Evolutionary conservation across 2,797 vertebrate species (phyloP).

Genomic region (Cossypha dichroa): DNA sequence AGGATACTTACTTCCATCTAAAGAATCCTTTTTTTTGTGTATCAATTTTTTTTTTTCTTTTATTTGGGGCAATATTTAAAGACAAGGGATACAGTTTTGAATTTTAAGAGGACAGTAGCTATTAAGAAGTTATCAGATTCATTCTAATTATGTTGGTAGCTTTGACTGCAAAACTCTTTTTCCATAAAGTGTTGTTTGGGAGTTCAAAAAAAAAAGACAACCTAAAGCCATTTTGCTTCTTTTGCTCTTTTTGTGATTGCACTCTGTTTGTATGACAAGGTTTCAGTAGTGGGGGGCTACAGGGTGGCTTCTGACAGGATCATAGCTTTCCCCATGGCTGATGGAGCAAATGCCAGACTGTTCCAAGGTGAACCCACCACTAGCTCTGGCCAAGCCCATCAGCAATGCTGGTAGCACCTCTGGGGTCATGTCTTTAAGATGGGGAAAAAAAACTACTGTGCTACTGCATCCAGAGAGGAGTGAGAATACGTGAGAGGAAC

Average conservation of each 20-base stretch:
- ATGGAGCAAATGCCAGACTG: neutral
- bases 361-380: too few relatives aligned
- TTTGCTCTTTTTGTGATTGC: neutral
- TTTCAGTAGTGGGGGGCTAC: neutral
- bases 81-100: neutral
- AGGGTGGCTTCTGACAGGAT: neutral
- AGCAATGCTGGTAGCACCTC: fast-evolving
- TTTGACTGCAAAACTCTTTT: neutral
- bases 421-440: neutral
- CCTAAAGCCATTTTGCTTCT: neutral
- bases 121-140: neutral
- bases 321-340: fast-evolving
- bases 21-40: neutral
- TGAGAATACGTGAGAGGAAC: neutral
- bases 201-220: neutral
- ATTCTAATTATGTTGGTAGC: neutral
- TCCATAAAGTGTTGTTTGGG: neutral
- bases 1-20: neutral
- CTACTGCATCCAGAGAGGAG: neutral
- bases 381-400: neutral
- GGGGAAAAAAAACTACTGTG: fast-evolving
- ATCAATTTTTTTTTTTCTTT: neutral
- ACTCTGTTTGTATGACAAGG: neutral
- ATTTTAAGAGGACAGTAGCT: neutral
- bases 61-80: neutral